Evolutionary conservation across 2,797 vertebrate genomes (phyloP), one percentile per base, ranked within the genome.

Genomic region (Oryzias sinensis): DNA sequence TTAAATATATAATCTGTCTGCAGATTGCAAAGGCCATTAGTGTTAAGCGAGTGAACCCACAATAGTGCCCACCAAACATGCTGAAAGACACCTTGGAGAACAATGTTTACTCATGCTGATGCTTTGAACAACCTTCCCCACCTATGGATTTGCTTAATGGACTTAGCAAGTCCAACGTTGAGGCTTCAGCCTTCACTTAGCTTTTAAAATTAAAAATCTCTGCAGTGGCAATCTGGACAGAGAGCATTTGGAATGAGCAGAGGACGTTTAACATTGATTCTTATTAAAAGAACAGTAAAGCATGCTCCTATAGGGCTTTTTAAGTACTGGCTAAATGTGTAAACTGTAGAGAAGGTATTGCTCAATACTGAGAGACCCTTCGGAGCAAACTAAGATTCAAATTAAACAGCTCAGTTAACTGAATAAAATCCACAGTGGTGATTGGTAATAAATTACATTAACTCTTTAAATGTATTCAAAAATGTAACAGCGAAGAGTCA

Each of bases 151-250:
- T 61, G 43, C 56, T 33, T 75, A 68, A 76, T 68, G 54, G 69
- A 63, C 24, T 72, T 44, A 53, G 54, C 18, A 14, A 25, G 50
- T 16, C 27, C 29, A 43, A 13, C 68, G 65, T 67, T 58, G 53
- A 61, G 20, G 66, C 59, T 43, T 2, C 40, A 47, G 48, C 54
- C 43, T 45, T 63, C 50, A 49, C 57, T 81, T 48, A 51, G 56
- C 52, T 56, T 59, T 72, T 84, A 66, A 77, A 82, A 79, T 84
- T 77, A 75, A 72, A 85, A 82, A 56, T 43, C 51, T 62, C 66
- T 72, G 67, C 72, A 74, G 48, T 66, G 72, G 56, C 80, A 80
- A 79, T 81, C 81, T 83, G 82, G 74, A 75, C 70, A 72, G 27
- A 59, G 60, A 44, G 54, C 52, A 65, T 53, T 49, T 44, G 61